These are phyloP conservation scores for Uloborus diversus DNA, from an alignment of 1,140 invertebrate genomes.

Conservation along the genomic window DNA sequence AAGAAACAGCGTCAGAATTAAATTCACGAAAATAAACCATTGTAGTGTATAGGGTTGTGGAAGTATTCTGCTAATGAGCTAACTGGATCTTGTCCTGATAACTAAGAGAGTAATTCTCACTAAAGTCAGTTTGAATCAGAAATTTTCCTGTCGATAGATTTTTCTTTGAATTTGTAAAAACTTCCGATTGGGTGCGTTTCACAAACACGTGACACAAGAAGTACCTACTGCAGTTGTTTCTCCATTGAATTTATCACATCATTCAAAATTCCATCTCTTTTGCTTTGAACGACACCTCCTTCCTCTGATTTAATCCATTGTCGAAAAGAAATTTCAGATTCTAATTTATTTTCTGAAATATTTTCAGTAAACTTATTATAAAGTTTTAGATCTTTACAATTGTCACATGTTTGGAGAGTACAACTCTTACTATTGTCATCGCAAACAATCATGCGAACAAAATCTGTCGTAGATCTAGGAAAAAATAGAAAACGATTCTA, in stretches of 20 bases:
- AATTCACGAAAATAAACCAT: conserved; percentile 8
- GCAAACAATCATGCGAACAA: not conserved
- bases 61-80: not conserved
- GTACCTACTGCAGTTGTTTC: not conserved
- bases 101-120: not conserved
- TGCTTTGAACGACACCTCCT: not conserved
- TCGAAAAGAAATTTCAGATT: not conserved
- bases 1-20: not conserved
- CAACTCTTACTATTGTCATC: not conserved
- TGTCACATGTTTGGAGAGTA: not conserved
- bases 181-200: not conserved
- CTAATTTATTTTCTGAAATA: not conserved
- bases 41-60: not conserved
- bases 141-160: not conserved
- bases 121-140: not conserved
- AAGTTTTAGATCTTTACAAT: not conserved
- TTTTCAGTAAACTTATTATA: not conserved
- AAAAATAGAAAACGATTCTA: not conserved
- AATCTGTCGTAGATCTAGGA: not conserved
- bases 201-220: not conserved
- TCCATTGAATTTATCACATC: not conserved
- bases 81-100: conserved; percentile 1
- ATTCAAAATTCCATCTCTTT: not conserved
- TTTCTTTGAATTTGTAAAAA: not conserved
- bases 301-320: conserved; percentile 1